A percentile compares a stretch with the other conserved stretches of the same genome.
Conservation (phyloP, 64 coral and sea anemone species). For the Orbicella faveolata region DNA sequence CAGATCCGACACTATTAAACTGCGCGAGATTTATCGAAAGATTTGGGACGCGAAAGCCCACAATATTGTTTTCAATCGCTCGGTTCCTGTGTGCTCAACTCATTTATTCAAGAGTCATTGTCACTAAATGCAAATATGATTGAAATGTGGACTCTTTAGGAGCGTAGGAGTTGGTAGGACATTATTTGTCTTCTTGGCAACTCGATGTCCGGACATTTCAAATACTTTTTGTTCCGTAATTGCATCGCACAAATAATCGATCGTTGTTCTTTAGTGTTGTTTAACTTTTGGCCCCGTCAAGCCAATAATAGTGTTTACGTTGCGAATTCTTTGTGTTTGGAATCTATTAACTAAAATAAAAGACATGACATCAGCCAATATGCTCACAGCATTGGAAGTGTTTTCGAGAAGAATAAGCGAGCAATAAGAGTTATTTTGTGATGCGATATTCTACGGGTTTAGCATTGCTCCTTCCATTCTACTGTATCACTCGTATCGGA, state of each 20-base stretch:
- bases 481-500: no score
- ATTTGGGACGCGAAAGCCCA: constrained; percentile 1
- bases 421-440: no score
- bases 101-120: constrained; percentile 46
- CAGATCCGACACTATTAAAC: background rate
- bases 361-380: no score
- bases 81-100: constrained; percentile 29
- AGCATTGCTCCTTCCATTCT: no score
- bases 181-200: constrained; percentile 21
- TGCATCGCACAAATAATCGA: background rate
- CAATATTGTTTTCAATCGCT: constrained; percentile 31
- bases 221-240: background rate
- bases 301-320: background rate
- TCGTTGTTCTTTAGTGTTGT: background rate
- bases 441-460: no score
- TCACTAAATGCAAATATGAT: constrained; percentile 53
- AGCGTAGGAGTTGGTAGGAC: constrained; percentile 19
- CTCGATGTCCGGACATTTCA: background rate
- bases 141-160: constrained; percentile 10
- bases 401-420: no score
- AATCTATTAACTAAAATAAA: background rate
- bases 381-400: no score
- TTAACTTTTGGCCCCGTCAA: background rate
- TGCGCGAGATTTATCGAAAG: constrained; percentile 1
- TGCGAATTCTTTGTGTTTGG: background rate